Conservation (phyloP, 1,140 invertebrate genomes). For the Aphidius gifuensis region DNA sequence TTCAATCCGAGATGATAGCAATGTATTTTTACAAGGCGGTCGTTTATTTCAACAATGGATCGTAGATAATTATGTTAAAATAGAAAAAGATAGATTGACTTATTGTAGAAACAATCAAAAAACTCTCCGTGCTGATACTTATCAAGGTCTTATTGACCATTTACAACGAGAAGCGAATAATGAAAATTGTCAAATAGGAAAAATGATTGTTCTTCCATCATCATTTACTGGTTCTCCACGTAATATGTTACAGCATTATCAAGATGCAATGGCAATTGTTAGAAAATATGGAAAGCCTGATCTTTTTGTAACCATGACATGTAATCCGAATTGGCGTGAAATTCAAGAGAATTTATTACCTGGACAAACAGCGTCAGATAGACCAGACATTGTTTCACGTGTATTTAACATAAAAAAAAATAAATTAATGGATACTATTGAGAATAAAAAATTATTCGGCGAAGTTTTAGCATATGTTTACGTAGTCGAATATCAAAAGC, state of each 20-base stretch:
- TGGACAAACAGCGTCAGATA: too few species aligned
- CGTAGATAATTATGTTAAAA: constrained; percentile 20
- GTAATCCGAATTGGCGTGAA: too few species aligned
- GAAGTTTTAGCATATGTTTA: constrained; percentile 7
- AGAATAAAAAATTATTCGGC: constrained; percentile 8
- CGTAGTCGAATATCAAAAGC: constrained; percentile 42
- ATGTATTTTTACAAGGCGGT: constrained; percentile 15
- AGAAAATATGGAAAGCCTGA: constrained; percentile 42
- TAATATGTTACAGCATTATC: too few species aligned
- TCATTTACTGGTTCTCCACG: constrained; percentile 43
- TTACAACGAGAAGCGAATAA: constrained; percentile 4
- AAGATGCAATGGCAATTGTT: constrained; percentile 51
- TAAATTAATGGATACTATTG: constrained; percentile 14
- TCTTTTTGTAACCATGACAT: constrained; percentile 39
- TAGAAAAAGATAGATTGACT: constrained; percentile 15
- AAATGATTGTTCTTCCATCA: constrained; percentile 39
- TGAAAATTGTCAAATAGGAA: constrained; percentile 20
- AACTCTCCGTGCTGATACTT: constrained; percentile 10
- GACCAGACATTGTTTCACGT: background rate
- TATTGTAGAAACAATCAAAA: constrained; percentile 15
- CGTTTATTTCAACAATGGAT: constrained; percentile 18
- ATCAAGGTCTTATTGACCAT: constrained; percentile 9
- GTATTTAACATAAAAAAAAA: constrained; percentile 16
- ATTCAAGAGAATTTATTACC: too few species aligned
- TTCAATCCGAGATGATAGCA: background rate